Conservation (phyloP, 2,797 vertebrate genomes). For the Rhabdomys pumilio region DNA sequence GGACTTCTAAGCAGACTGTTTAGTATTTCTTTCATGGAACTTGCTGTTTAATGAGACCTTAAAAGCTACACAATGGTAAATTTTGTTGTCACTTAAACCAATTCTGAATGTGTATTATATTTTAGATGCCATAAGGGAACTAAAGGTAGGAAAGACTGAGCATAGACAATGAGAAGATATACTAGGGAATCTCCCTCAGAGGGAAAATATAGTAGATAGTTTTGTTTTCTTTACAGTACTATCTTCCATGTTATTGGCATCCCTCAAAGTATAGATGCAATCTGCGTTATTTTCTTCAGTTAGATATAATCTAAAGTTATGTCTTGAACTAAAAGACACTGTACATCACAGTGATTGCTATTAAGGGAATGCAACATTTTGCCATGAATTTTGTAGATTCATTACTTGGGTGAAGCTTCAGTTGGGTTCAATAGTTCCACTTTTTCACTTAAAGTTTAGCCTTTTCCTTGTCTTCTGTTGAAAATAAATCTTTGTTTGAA, state of each 20-base stretch:
- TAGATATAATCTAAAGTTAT: constrained; percentile 64
- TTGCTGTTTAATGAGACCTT: not conserved
- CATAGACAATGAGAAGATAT: not conserved
- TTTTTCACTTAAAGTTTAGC: constrained; percentile 30
- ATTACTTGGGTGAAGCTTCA: not conserved
- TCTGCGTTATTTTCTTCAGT: constrained; percentile 41
- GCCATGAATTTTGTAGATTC: constrained; percentile 47
- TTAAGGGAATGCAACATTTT: constrained; percentile 9
- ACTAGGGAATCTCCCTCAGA: not conserved
- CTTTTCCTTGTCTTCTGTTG: constrained; percentile 17
- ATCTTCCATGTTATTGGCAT: not conserved
- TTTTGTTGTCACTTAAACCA: not conserved
- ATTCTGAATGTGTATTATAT: not conserved
- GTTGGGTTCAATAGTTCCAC: constrained; percentile 16
- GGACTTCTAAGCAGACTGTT: not conserved
- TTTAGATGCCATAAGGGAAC: not conserved
- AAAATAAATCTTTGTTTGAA: constrained; percentile 53
- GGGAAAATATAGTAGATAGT: not conserved
- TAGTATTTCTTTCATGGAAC: not conserved
- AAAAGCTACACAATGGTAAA: not conserved
- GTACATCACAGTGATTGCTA: constrained; percentile 14
- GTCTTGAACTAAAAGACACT: constrained; percentile 57
- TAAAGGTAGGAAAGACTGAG: not conserved
- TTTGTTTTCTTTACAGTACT: constrained; percentile 15
- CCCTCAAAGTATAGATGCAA: not conserved